phyloP scores from a whole-genome alignment of 2,888 invertebrate genomes.

The Melikaiella ostensackeni region DNA sequence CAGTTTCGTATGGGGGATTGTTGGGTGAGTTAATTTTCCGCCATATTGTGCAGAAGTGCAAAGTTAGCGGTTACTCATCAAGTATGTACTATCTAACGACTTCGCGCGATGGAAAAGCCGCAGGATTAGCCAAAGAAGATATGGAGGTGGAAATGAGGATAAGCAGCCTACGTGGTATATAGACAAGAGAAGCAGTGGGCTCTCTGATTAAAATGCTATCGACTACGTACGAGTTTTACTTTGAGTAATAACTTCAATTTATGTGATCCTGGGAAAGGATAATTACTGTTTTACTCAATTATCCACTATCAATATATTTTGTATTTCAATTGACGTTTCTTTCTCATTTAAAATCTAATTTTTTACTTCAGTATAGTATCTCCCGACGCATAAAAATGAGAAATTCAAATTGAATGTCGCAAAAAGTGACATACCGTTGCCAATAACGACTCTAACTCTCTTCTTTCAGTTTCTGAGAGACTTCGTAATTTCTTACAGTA shows the following conservation, averaged over 20 bases:
- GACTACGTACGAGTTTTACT: neutral
- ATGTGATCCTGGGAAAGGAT: too few relatives aligned
- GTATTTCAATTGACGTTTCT: neutral
- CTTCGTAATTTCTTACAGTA: slow-evolving; percentile 29
- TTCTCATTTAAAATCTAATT: neutral
- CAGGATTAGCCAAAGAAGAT: slow-evolving; percentile 36
- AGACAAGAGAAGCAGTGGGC: neutral
- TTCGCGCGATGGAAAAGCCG: slow-evolving; percentile 40
- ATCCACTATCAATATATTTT: neutral
- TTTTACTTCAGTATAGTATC: neutral
- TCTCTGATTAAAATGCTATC: neutral
- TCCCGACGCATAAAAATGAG: slow-evolving; percentile 7
- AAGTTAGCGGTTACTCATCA: slow-evolving; percentile 58
- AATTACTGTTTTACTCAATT: too few relatives aligned
- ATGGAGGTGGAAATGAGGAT: slow-evolving; percentile 17
- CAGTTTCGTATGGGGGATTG: slow-evolving; percentile 7
- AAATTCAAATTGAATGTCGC: slow-evolving; percentile 22
- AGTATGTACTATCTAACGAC: slow-evolving; percentile 53
- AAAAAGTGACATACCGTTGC: slow-evolving; percentile 19
- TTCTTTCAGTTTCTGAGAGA: slow-evolving; percentile 5
- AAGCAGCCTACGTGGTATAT: slow-evolving; percentile 20
- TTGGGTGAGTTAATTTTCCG: slow-evolving; percentile 51
- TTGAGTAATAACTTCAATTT: neutral
- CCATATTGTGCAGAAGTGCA: slow-evolving; percentile 56
- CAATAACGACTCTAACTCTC: slow-evolving; percentile 19